phyloP scores from a whole-genome alignment of 2,797 vertebrate species.

The Hoplostethus mediterraneus region DNA sequence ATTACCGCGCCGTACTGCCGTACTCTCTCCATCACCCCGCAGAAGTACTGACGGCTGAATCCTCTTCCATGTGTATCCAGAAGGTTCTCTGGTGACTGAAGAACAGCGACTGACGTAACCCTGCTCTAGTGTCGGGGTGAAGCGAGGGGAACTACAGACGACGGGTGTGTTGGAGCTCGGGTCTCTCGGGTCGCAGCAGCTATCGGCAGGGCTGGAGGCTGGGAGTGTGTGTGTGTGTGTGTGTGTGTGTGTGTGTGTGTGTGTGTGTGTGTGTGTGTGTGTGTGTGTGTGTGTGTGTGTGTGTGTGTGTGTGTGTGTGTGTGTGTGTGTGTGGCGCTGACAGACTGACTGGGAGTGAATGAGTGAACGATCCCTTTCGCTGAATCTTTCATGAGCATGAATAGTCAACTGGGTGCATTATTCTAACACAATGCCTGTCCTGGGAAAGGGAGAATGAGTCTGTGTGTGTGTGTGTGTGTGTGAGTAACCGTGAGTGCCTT shows the following conservation, averaged over 20 bases:
- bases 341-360: conserved; percentile 57
- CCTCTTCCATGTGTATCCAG: conserved; percentile 40
- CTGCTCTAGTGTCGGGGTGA: conserved; percentile 20
- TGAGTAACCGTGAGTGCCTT: conserved; percentile 39
- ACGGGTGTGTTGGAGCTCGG: neutral
- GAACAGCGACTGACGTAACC: conserved; percentile 43
- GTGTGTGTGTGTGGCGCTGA: conserved; percentile 9
- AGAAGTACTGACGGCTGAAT: conserved; percentile 24
- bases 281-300: neutral
- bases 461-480: conserved; percentile 25
- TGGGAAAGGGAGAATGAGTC: conserved; percentile 50
- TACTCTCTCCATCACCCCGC: neutral
- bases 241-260: conserved; percentile 2
- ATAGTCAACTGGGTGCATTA: conserved; percentile 72
- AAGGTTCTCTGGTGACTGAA: conserved; percentile 36
- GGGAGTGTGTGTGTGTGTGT: neutral
- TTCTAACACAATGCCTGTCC: conserved; percentile 68
- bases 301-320: conserved; percentile 13
- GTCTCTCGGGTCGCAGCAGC: too few relatives aligned
- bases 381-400: conserved; percentile 76
- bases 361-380: conserved; percentile 58
- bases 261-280: conserved; percentile 10
- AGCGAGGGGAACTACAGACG: conserved; percentile 12
- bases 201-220: conserved; percentile 18
- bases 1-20: neutral